A percentile compares a stretch with the other conserved stretches of the same genome.
Evolutionary conservation across 1,140 invertebrate species (phyloP).

Genomic region (Charaxes varanes): DNA sequence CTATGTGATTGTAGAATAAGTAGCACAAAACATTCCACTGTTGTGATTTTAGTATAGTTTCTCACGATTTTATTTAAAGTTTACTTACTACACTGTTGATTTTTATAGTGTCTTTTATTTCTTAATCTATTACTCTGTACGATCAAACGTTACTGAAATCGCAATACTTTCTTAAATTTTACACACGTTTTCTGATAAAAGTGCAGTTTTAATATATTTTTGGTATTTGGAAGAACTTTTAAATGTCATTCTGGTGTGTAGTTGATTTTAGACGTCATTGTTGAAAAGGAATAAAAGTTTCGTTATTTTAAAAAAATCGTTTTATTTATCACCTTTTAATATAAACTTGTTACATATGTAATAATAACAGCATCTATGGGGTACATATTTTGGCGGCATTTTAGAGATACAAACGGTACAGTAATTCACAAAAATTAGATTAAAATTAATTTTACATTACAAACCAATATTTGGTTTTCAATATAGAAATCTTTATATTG

Average conservation of each 20-base stretch:
- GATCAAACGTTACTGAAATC: too few species aligned
- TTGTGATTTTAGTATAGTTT: constrained; percentile 63
- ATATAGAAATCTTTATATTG: too few species aligned
- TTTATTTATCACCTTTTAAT: constrained; percentile 10
- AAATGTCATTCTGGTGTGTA: constrained; percentile 18
- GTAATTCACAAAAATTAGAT: too few species aligned
- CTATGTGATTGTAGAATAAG: constrained; percentile 66
- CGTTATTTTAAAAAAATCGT: constrained; percentile 28
- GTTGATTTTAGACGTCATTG: constrained; percentile 53
- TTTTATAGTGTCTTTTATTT: constrained; percentile 9
- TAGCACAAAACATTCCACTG: constrained; percentile 62
- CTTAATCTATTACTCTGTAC: constrained; percentile 9
- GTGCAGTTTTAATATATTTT: constrained; percentile 14
- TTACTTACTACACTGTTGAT: constrained; percentile 21
- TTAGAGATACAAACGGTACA: too few species aligned
- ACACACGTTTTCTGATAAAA: constrained; percentile 13
- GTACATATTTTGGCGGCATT: too few species aligned
- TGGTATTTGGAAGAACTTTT: constrained; percentile 13
- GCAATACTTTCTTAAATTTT: constrained; percentile 13
- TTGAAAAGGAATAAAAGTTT: constrained; percentile 44
- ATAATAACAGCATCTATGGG: too few species aligned
- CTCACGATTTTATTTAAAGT: constrained; percentile 26
- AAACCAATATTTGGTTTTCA: too few species aligned
- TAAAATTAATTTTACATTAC: too few species aligned
- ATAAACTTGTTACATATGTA: too few species aligned